Base-by-base conservation (phyloP, 2,888 invertebrate species). In the Siphlonurus alternatus region DNA sequence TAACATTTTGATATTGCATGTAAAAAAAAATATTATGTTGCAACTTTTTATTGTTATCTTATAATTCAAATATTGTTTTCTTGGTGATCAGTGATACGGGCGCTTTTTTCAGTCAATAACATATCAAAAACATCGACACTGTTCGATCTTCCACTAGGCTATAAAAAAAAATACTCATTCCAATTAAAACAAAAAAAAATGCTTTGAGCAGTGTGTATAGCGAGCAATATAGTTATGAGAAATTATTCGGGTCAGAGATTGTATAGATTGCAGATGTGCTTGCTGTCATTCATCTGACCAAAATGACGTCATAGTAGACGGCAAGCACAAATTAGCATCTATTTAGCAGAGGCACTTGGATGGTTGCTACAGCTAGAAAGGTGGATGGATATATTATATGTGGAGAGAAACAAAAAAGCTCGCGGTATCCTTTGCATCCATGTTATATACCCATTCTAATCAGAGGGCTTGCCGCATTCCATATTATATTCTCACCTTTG, bases 131-230 rank as follows among this genome's bases (percentile, higher is more conserved):
- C 56, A 56, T 56, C 56, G 56, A 56, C 56, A 22, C n/a, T n/a
- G 56, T 22, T 56, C 56, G 56, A 56, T 56, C 56, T 56, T 56
- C 56, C 56, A 56, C 56, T 56, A 56, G 56, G 56, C 56, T 56
- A 56, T 22, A 5, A 56, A n/a, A 22, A 56, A 56, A 56, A 20
- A 56, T 56, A 20, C 7, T 22, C 19, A 56, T n/a, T 20, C 5
- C 5, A n/a, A n/a, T n/a, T n/a, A 22, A 7, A 22, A 56, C 5
- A 56, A n/a, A 22, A 56, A 20, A 56, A 22, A 22, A 56, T 10
- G n/a, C 22, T 20, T n/a, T 56, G 7, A n/a, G n/a, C n/a, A n/a
- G n/a, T 38, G 5, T 5, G 38, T 38, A 15, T 38, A 38, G 38
- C 38, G 15, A 38, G 38, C 38, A 38, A 38, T 38, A 38, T 38